Evolutionary conservation across 2,888 invertebrate genomes (phyloP).

Genomic region (Phalera bucephala): DNA sequence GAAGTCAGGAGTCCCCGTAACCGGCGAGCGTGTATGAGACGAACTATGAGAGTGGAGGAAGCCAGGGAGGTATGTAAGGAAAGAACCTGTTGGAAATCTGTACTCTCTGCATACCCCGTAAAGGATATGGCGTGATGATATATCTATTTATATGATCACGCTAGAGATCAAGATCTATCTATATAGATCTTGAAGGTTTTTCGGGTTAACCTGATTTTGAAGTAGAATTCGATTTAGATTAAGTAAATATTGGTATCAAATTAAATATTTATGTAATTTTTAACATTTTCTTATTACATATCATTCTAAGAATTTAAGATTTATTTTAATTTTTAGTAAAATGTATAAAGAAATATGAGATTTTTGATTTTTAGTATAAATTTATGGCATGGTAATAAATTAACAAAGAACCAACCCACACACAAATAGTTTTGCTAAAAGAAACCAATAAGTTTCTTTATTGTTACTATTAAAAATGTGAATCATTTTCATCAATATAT

Average conservation of each 20-base stretch:
- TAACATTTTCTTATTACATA: slow-evolving; percentile 1
- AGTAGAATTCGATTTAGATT: slow-evolving; percentile 9
- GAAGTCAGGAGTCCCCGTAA: no score
- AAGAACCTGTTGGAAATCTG: no score
- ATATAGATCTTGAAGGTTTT: slow-evolving; percentile 9
- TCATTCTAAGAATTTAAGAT: slow-evolving; percentile 1
- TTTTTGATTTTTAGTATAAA: slow-evolving; percentile 11
- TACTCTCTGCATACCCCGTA: no score
- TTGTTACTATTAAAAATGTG: no score
- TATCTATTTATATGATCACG: no score
- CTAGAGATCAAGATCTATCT: no score
- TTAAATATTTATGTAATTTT: neutral
- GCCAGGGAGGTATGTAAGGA: no score
- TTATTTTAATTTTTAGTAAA: slow-evolving; percentile 2
- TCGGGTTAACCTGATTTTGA: slow-evolving; percentile 14
- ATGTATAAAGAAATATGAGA: slow-evolving; percentile 4
- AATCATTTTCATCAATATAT: no score
- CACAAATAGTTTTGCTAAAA: slow-evolving; percentile 11
- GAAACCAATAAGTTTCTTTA: slow-evolving; percentile 14
- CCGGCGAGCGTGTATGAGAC: no score
- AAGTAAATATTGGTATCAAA: slow-evolving; percentile 5
- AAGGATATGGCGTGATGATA: no score
- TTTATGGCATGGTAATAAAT: slow-evolving; percentile 6
- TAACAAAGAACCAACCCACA: slow-evolving; percentile 11
- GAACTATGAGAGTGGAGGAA: no score